Base-by-base conservation (phyloP, 2,888 invertebrate species). In the Ceramica pisi region DNA sequence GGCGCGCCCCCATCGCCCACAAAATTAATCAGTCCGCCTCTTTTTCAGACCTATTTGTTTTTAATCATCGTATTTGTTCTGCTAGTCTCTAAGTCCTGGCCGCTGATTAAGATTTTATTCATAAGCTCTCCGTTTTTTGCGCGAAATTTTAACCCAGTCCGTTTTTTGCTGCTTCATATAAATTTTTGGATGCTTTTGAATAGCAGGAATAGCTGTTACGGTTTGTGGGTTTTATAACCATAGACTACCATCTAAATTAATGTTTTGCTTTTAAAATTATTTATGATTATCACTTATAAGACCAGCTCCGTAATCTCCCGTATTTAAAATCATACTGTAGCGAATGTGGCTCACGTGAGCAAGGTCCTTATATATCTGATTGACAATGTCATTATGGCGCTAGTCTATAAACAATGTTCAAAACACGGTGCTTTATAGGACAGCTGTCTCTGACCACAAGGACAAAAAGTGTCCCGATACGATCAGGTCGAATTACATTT, bases 51-150 rank as follows among this genome's bases (percentile, higher is more conserved):
- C 94, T 86, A 92, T 95, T 94, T 92, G 93, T 92, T 94, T 92
- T 92, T 92, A 93, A 94, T 93, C 91, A 90, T 86, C 87, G 79
- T 93, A 90, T 93, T 92, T 93, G 89, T 89, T 91, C 87, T 91
- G 89, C 86, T 85, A 84, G 78, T 82, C 86, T 84, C 92, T 93
- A 90, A 86, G 88, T 80, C 80, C 84, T 87, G 81, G 82, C 93
- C 93, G 94, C 93, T 96, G 89, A 96, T 95, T 95, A 93, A 96
- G 95, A 94, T 95, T 95, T 95, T 96, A 96, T 96, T 95, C 95
- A 95, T 95, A 92, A 90, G 85, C 85, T 81, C 69, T 73, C 71
- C 70, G 48, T 79, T 87, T 89, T 91, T 90, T 92, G 89, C 88
- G 86, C 84, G 63, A 83, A 86, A 81, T 59, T 31, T 72, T 57